phyloP scores from a whole-genome alignment of 2,797 vertebrate species.

The Spinus pinus region DNA sequence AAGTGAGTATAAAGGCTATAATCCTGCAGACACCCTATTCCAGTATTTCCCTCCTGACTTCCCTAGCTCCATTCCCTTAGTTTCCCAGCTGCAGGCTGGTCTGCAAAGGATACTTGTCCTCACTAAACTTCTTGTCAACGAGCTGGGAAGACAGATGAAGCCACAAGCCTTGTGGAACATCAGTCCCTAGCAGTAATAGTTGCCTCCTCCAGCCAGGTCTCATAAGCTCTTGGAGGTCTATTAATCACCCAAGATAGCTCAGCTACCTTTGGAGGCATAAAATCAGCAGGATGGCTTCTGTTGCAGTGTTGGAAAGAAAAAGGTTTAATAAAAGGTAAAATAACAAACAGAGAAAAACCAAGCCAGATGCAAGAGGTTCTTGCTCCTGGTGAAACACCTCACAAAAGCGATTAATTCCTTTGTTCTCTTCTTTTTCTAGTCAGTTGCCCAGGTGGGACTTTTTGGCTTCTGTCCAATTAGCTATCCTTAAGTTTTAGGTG shows the following conservation, averaged over 20 bases:
- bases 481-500: too few relatives aligned
- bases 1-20: background rate
- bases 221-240: background rate
- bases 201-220: background rate
- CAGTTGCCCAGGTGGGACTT: too few relatives aligned
- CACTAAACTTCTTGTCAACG: background rate
- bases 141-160: background rate
- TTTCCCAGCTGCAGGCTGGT: background rate
- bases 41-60: background rate
- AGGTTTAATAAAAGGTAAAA: too few relatives aligned
- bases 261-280: background rate
- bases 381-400: too few relatives aligned
- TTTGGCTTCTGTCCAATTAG: too few relatives aligned
- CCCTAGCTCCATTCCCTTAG: too few relatives aligned
- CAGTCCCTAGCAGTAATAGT: background rate
- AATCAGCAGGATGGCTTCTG: background rate
- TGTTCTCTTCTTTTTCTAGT: too few relatives aligned
- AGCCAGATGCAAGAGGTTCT: too few relatives aligned
- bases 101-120: rapidly evolving
- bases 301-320: too few relatives aligned
- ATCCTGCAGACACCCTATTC: background rate
- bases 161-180: background rate
- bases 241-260: background rate
- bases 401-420: too few relatives aligned
- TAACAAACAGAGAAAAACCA: too few relatives aligned